Percentiles rank a stretch among this genome's conserved stretches.
Evolutionary conservation across 2,888 invertebrate genomes (phyloP).

Genomic region (Apamea epomidion): DNA sequence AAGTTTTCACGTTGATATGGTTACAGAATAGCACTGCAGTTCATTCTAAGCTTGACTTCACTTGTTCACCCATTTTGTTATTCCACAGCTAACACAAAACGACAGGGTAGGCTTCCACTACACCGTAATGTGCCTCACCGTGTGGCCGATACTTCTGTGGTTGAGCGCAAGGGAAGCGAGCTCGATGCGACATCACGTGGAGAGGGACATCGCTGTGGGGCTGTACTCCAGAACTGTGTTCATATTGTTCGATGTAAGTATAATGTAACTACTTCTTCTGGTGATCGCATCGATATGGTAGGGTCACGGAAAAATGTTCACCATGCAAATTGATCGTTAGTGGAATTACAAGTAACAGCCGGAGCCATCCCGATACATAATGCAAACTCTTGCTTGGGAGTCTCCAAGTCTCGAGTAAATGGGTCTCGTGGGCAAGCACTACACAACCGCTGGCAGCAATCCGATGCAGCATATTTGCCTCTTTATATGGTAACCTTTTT

Average conservation of each 20-base stretch:
- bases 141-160: slow-evolving; percentile 94
- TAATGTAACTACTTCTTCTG: neutral
- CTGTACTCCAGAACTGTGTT: slow-evolving; percentile 95
- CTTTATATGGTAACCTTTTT: too few relatives aligned
- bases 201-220: slow-evolving; percentile 95
- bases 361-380: neutral
- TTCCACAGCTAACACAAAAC: slow-evolving; percentile 92
- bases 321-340: too few relatives aligned
- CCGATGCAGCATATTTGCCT: neutral
- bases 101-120: slow-evolving; percentile 97
- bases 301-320: neutral
- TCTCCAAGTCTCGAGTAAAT: neutral
- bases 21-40: neutral
- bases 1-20: too few relatives aligned
- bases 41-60: neutral
- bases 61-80: slow-evolving; percentile 8
- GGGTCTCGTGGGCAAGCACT: too few relatives aligned
- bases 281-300: neutral
- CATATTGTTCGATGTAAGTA: slow-evolving; percentile 94
- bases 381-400: neutral
- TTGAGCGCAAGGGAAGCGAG: slow-evolving; percentile 91
- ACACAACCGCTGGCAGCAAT: neutral
- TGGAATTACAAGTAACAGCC: neutral
- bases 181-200: slow-evolving; percentile 91
- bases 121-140: slow-evolving; percentile 93